These are phyloP conservation scores for Erannis defoliaria DNA, from an alignment of 2,888 invertebrate genomes.

Conservation along the genomic window DNA sequence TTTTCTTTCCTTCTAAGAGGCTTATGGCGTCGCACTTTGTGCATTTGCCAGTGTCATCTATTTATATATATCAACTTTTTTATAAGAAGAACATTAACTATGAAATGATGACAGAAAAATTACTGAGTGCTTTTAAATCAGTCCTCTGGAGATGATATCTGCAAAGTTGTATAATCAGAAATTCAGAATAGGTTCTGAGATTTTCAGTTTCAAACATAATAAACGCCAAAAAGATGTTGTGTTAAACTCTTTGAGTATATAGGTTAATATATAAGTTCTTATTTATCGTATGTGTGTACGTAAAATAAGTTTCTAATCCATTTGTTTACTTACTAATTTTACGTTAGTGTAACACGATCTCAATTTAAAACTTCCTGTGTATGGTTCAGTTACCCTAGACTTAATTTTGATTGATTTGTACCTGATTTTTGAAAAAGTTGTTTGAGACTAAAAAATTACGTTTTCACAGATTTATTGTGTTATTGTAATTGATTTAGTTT, in stretches of 20 bases:
- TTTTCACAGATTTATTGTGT: conserved; percentile 74
- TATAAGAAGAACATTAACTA: no score
- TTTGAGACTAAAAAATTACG: conserved; percentile 80
- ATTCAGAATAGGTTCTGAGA: conserved; percentile 68
- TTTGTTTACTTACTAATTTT: conserved; percentile 41
- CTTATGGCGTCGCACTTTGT: no score
- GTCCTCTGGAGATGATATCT: not conserved
- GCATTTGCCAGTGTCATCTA: no score
- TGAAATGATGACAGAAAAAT: no score
- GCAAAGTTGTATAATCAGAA: conserved; percentile 29
- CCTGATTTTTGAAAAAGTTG: conserved; percentile 80
- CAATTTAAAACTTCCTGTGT: conserved; percentile 76
- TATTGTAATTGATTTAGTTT: conserved; percentile 64
- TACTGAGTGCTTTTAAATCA: no score
- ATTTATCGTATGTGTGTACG: conserved; percentile 49
- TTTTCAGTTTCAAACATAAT: conserved; percentile 72
- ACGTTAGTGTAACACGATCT: conserved; percentile 71
- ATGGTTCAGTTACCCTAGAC: conserved; percentile 82
- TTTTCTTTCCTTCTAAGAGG: no score
- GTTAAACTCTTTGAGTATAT: no score
- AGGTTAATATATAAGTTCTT: conserved; percentile 57
- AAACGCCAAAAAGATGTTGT: conserved; percentile 80
- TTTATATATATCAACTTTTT: no score
- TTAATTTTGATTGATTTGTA: conserved; percentile 84
- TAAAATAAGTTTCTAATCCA: conserved; percentile 26